Base-by-base conservation (phyloP, 2,797 vertebrate genomes). In the Pelobates cultripes region DNA sequence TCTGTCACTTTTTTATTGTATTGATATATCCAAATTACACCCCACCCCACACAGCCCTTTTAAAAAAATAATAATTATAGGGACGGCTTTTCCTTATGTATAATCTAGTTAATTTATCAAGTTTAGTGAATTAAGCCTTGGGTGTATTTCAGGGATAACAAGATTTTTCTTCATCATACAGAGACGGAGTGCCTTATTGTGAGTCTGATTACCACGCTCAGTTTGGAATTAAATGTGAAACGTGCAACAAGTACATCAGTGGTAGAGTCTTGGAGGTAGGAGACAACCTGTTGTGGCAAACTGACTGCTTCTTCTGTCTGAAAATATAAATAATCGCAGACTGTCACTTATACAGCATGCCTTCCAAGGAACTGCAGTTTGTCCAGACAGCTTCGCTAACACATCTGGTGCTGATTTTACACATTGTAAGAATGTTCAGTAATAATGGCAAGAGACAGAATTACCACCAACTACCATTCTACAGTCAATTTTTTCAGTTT, bases 221-320 rank as follows among this genome's bases (percentile, higher is more conserved):
- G 91, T 99, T 97, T 0, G 98, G 98, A 86, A 97, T 99, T 87
- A 98, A 97, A 90, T 99, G 98, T 8, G 98, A 99, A 93, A 96
- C 95, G n/a, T 99, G 98, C 44, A 91, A 93, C 93, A 92, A 97
- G 89, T 99, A 99, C 93, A 99, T 99, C 95, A 99, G 97, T 0
- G 98, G 98, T 90, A 93, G 96, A 28, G 98, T 99, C 43, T 90
- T 99, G 88, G 98, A 99, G 97, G 98, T 99, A 88, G 69, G 73
- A 40, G 28, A 78, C 4, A 14, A 15, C 10, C 28, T 73, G 28
- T 72, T 82, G 55, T 67, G 68, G 61, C 67, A 64, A 55, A 13
- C 42, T 69, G 10, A 3, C n/a, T 42, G 9, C 6, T 69, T 69
- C 12, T 69, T 43, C 41, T 4, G 67, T 69, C 42, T 64, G n/a